phyloP scores from a whole-genome alignment of 2,797 vertebrate genomes.

The Xenentodon cancila region DNA sequence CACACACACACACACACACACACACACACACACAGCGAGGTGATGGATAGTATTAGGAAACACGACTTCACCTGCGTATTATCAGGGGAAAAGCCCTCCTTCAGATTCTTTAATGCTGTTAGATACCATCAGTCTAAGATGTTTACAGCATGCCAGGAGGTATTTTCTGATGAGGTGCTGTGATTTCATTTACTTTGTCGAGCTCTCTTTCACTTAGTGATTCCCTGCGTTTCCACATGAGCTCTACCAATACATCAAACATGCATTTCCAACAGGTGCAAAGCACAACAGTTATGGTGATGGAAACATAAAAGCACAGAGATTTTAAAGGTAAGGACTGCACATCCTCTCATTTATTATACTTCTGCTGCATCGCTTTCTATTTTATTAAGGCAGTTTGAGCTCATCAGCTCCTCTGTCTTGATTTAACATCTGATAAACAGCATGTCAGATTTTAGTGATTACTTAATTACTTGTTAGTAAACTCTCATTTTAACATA shows the following conservation, averaged over 20 bases:
- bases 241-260: constrained; percentile 2
- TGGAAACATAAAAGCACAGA: background rate
- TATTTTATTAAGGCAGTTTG: constrained; percentile 2
- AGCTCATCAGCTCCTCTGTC: background rate
- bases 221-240: constrained; percentile 20
- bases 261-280: constrained; percentile 24
- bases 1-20: constrained; percentile 29
- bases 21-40: constrained; percentile 19
- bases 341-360: constrained; percentile 9
- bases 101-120: constrained; percentile 48
- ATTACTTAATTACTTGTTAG: too few relatives aligned
- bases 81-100: constrained; percentile 43
- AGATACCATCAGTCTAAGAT: constrained; percentile 48
- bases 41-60: constrained; percentile 68
- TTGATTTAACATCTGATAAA: too few relatives aligned
- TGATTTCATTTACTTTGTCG: constrained; percentile 46
- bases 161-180: constrained; percentile 32
- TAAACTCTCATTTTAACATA: too few relatives aligned
- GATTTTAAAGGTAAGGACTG: background rate
- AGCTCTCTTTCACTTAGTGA: constrained; percentile 23
- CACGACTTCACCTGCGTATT: constrained; percentile 53
- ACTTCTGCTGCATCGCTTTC: background rate
- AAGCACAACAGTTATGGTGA: background rate
- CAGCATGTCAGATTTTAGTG: too few relatives aligned
- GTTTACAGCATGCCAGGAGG: constrained; percentile 37